Base-by-base conservation (phyloP, 2,888 invertebrate species). In the Congeria kusceri region DNA sequence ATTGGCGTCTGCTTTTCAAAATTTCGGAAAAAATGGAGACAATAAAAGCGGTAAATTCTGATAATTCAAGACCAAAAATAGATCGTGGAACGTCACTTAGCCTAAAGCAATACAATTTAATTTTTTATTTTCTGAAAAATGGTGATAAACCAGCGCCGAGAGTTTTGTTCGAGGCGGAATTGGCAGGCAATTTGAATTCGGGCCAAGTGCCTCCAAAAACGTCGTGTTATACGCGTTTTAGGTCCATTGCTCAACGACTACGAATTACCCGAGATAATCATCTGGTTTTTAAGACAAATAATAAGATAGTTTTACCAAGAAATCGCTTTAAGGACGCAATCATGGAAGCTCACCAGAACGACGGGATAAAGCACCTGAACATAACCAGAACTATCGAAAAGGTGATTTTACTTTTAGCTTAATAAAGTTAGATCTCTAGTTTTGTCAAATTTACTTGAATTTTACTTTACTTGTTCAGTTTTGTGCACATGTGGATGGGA, bases 251-350 rank as follows among this genome's bases (percentile, higher is more conserved):
- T 9, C 77, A 71, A 23, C 71, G 83, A 3, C 13, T 80, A 23
- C 23, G 57, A 20, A 46, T 77, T 11, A 27, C 77, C 28, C 46
- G 32, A 25, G 83, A 84, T 57, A 72, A 72, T 20, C 72, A 70
- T 13, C 66, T 86, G 13, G 28, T 84, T 18, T 82, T 77, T 47
- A 73, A 67, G 46, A 49, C 59, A 3, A 80, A 78, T 57, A 68
- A 65, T 20, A 83, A 80, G 74, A 59, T 82, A 9, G 74, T 84
- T 44, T 20, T 86, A 13, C 83, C 86, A 15, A 75, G 68, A 53
- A 66, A 62, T 47, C 73, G 58, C 28, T 86, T 86, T 66, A 72
- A 47, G 15, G 29, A 71, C 15, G 73, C 61, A 4, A 80, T 86
- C 13, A 39, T 27, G 23, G 61, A 56, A 27, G 72, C 76, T 13